A percentile compares a stretch with the other conserved stretches of the same genome.
phyloP scores from a whole-genome alignment of 1,140 invertebrate genomes.

The Cyclina sinensis region DNA sequence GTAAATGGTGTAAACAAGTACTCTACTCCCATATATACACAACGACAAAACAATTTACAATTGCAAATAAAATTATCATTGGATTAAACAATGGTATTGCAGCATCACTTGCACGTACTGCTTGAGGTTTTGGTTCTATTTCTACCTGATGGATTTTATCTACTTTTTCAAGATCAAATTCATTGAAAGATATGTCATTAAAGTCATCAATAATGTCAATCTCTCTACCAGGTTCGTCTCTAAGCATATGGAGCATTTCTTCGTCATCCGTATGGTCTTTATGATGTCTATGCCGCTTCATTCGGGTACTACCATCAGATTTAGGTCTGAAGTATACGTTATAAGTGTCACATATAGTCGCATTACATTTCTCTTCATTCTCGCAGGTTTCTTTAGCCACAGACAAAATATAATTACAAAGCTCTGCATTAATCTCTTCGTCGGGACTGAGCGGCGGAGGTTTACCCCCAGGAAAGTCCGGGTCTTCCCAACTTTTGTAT shows the following conservation, averaged over 20 bases:
- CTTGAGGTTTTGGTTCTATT: constrained; percentile 30
- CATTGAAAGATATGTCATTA: constrained; percentile 36
- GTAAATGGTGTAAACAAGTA: too few species aligned
- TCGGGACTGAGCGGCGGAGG: constrained; percentile 37
- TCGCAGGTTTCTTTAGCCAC: background rate
- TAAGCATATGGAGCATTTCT: background rate
- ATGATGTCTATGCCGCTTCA: constrained; percentile 46
- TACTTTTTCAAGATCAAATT: background rate
- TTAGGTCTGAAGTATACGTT: background rate
- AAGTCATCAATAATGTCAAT: constrained; percentile 25
- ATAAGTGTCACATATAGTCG: background rate
- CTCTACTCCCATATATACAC: background rate
- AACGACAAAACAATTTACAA: background rate
- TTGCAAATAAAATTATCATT: background rate
- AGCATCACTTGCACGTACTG: background rate
- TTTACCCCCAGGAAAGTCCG: constrained; percentile 27
- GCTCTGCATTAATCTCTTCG: constrained; percentile 10
- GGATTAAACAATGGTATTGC: background rate
- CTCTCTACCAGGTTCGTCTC: background rate
- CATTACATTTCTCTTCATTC: background rate
- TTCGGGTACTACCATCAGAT: background rate
- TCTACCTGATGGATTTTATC: background rate
- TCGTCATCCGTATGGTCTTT: background rate
- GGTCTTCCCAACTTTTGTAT: constrained; percentile 19
- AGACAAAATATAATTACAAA: constrained; percentile 18